A percentile compares a stretch with the other conserved stretches of the same genome.
Conservation (phyloP, 2,113 vertebrate species). For the Fregetta grallaria region DNA sequence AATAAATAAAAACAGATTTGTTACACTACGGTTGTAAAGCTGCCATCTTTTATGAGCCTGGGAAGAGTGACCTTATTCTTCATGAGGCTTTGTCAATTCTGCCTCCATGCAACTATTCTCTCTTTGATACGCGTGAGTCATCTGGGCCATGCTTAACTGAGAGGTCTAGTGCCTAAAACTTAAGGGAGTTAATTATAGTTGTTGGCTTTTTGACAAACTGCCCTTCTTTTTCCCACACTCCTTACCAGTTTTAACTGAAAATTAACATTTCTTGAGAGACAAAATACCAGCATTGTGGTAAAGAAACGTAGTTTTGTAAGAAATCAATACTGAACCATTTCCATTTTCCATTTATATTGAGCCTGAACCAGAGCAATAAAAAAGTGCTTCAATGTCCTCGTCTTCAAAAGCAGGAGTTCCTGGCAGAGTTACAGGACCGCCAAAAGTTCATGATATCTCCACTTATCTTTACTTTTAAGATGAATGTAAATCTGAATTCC, state of each 20-base stretch:
- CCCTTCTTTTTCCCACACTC: not conserved
- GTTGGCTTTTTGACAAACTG: not conserved
- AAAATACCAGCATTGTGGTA: not conserved
- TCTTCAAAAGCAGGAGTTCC: not conserved
- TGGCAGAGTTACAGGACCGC: not conserved
- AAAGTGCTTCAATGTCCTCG: not conserved
- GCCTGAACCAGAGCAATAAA: not conserved
- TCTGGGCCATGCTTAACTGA: not conserved
- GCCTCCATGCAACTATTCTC: not conserved
- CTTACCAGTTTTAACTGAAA: not conserved
- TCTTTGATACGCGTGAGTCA: not conserved
- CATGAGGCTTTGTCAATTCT: not conserved
- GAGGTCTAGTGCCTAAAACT: not conserved
- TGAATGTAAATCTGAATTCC: not conserved
- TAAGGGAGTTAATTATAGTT: not conserved
- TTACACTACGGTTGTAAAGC: constrained; percentile 9
- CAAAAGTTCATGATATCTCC: not conserved
- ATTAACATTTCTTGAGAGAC: not conserved
- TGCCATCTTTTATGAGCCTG: constrained; percentile 16
- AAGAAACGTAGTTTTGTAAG: not conserved
- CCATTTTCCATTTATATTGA: not conserved
- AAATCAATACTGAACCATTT: not conserved
- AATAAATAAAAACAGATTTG: constrained; percentile 34
- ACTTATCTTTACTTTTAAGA: not conserved
- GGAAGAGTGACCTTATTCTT: constrained; percentile 9